Evolutionary conservation across 2,113 vertebrate species (phyloP), one percentile per base, ranked within the genome.

Genomic region (Aphelocoma coerulescens): DNA sequence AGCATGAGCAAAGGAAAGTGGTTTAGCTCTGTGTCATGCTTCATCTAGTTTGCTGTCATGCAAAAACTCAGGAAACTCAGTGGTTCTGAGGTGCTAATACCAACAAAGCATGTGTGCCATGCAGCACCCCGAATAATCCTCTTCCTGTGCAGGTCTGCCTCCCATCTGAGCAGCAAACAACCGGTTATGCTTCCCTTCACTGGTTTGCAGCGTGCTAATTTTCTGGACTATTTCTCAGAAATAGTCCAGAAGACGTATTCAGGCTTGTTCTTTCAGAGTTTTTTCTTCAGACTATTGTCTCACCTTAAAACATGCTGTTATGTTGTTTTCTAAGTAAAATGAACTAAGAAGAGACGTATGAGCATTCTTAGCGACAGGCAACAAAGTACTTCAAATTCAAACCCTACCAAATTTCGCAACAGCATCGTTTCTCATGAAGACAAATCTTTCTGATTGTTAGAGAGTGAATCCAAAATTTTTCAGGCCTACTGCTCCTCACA

Each of bases 111-210:
- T 0, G 0, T 11, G 24, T 32, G 37, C 32, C 28, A 41, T 5
- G 21, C 1, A 81, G 44, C 41, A 33, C 61, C 18, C 26, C 0
- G 0, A 77, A 37, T 11, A 35, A 15, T 68, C 7, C 15, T 41
- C n/a, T 49, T 44, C 7, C 32, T 12, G 32, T 19, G 21, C 17
- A 54, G 24, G 19, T 41, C 39, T 67, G 66, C 21, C 55, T 44
- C 33, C 33, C 58, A 51, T 26, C 17, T 44, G 12, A 81, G 52
- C 51, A 75, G n/a, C 57, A 78, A 66, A 28, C 8, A 58, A 51
- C 1, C 30, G 27, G 52, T 48, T 24, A 23, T 10, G 3, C 18
- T 80, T 68, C 35, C 13, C 28, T 39, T 66, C 48, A 58, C 33
- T 23, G 16, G 9, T 8, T 14, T 74, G 59, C 4, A 11, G 41